A percentile compares a stretch with the other conserved stretches of the same genome.
Conservation (phyloP, 2,113 vertebrate species). For the Chionis minor region DNA sequence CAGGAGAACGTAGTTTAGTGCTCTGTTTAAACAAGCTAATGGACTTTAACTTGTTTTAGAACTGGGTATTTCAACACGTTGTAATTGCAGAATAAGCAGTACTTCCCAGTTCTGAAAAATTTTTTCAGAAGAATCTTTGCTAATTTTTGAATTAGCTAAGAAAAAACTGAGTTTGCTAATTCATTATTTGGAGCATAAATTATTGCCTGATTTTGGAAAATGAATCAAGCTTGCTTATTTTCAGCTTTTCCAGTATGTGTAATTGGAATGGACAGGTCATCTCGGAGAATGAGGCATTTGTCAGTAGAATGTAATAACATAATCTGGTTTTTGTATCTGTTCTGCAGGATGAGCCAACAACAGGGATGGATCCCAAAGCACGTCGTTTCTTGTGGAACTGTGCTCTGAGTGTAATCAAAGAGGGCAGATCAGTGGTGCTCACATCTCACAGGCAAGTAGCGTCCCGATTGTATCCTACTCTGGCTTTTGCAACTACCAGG, state of each 20-base stretch:
- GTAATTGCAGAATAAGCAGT: not conserved
- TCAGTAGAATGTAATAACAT: not conserved
- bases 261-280: not conserved
- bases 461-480: not conserved
- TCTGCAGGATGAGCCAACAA: conserved; percentile 94
- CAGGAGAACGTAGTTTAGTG: not conserved
- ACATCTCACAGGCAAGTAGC: conserved; percentile 91
- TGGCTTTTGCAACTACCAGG: not conserved
- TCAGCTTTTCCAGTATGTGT: not conserved
- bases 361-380: conserved; percentile 98
- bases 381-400: conserved; percentile 95
- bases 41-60: not conserved
- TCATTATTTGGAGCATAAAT: not conserved
- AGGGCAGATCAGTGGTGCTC: conserved; percentile 93
- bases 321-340: not conserved
- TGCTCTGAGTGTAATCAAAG: conserved; percentile 91
- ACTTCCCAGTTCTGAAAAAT: not conserved
- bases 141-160: too few species aligned
- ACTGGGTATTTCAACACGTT: not conserved
- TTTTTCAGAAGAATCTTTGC: too few species aligned
- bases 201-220: not conserved
- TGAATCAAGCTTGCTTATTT: not conserved
- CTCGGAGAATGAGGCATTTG: not conserved
- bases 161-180: not conserved
- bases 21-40: not conserved